phyloP scores from a whole-genome alignment of 2,113 vertebrate genomes.

The Mesitornis unicolor region DNA sequence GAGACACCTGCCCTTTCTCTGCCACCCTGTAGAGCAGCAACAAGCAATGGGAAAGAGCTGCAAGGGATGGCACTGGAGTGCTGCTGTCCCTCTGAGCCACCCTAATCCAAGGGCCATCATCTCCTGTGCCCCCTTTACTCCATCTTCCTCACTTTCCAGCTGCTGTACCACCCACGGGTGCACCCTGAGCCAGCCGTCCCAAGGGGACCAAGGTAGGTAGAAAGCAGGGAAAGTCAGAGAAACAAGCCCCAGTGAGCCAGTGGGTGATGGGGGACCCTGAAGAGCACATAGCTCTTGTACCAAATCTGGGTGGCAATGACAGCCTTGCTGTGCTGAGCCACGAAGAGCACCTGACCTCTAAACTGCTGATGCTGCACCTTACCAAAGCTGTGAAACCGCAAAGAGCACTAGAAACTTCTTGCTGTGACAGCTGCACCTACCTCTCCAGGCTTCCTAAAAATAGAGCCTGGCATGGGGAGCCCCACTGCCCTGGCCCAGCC shows the following conservation, averaged over 20 bases:
- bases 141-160: not conserved
- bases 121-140: not conserved
- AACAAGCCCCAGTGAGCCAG: not conserved
- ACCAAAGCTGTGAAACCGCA: not conserved
- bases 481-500: fast-evolving
- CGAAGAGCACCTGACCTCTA: not conserved
- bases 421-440: not conserved
- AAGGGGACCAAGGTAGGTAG: not conserved
- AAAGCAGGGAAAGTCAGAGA: not conserved
- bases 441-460: slow-evolving; percentile 47
- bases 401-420: slow-evolving; percentile 45
- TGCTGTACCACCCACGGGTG: fast-evolving
- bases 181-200: fast-evolving
- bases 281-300: fast-evolving
- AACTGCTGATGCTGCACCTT: slow-evolving; percentile 3
- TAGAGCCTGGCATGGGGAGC: not conserved
- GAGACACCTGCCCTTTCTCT: not conserved
- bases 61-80: not conserved
- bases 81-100: not conserved
- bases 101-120: fast-evolving
- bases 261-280: fast-evolving
- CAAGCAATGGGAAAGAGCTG: not conserved
- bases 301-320: not conserved
- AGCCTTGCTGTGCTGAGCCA: not conserved
- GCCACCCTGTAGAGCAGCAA: not conserved